These are phyloP conservation scores for Enteromius treurensis DNA, from an alignment of 2,797 vertebrate species.

Conservation along the genomic window DNA sequence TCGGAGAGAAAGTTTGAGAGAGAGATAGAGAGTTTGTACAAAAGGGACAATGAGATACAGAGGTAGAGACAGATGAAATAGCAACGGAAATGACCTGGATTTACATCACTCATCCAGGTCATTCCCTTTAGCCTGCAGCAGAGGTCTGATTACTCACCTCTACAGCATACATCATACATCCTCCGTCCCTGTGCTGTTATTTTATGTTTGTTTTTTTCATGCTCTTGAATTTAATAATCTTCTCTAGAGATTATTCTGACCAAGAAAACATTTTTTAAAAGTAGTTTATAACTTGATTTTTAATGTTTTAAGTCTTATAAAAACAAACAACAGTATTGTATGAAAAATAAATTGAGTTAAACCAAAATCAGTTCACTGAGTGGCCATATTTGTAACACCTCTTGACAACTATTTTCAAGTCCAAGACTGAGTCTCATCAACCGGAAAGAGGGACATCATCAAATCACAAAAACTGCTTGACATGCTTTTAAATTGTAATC, in stretches of 20 bases:
- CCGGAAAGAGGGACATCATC: background rate
- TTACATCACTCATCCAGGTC: slow-evolving; percentile 43
- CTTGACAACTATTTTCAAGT: background rate
- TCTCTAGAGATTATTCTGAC: background rate
- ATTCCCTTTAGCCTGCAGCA: slow-evolving; percentile 46
- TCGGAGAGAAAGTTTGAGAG: background rate
- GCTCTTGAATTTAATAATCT: background rate
- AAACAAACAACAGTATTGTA: background rate
- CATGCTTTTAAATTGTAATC: background rate
- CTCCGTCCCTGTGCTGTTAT: background rate
- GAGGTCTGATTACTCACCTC: slow-evolving; percentile 6
- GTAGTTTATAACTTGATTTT: background rate
- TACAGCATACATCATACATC: background rate
- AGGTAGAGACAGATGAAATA: slow-evolving; percentile 37
- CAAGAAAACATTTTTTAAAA: background rate
- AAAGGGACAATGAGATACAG: background rate
- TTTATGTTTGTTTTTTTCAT: background rate
- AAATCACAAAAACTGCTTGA: background rate
- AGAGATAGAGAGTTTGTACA: background rate
- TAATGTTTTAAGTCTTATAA: background rate
- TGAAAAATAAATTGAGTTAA: background rate
- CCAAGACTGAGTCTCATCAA: background rate
- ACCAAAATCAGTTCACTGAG: background rate
- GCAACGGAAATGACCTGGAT: slow-evolving; percentile 23
- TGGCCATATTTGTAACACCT: background rate